Conservation (phyloP, 2,888 invertebrate species). For the Papilio gigon region DNA sequence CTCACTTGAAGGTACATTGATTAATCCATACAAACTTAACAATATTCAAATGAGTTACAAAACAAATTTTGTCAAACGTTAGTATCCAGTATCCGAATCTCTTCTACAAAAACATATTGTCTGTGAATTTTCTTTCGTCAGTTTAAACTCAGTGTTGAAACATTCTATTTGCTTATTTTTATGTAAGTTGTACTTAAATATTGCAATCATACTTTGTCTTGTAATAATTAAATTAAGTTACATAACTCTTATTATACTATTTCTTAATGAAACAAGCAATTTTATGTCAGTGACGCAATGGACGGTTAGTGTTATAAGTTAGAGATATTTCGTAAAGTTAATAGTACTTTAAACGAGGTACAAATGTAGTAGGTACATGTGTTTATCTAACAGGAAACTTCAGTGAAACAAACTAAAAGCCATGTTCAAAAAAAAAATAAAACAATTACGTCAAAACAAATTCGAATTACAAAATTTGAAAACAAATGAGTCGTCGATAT, state of each 20-base stretch:
- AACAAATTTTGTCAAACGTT: too few relatives aligned
- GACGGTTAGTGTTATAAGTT: too few relatives aligned
- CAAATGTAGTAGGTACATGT: neutral
- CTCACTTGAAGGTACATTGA: conserved; percentile 1
- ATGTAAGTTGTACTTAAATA: conserved; percentile 13
- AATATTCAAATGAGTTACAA: too few relatives aligned
- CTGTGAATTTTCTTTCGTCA: too few relatives aligned
- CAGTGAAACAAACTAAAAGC: neutral
- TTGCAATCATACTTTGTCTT: neutral
- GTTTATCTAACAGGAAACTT: neutral
- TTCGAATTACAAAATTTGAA: neutral
- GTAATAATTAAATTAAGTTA: neutral
- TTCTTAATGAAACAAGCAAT: neutral
- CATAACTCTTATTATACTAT: neutral
- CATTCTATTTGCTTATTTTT: neutral
- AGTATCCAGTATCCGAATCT: too few relatives aligned
- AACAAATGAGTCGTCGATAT: conserved; percentile 29
- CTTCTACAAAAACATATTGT: too few relatives aligned
- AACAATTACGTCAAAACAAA: conserved; percentile 7
- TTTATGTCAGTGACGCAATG: neutral
- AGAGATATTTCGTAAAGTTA: neutral
- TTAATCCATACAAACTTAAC: conserved; percentile 4
- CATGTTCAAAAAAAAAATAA: neutral
- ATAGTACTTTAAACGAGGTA: neutral
- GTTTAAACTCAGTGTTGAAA: neutral